phyloP scores from a whole-genome alignment of 2,113 vertebrate genomes.

The Clarias batrachus region DNA sequence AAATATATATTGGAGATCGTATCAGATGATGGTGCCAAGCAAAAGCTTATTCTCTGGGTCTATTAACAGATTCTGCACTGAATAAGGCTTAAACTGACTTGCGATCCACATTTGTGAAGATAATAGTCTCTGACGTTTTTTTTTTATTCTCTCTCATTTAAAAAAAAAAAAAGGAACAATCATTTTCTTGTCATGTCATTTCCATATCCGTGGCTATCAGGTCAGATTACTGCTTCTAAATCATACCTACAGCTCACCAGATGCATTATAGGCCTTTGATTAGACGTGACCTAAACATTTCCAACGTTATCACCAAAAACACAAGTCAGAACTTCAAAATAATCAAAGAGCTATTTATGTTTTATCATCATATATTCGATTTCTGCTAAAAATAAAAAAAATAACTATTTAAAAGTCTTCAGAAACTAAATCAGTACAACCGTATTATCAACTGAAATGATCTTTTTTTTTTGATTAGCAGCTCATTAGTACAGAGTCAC shows the following conservation, averaged over 20 bases:
- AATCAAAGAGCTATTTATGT: not conserved
- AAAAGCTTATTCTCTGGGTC: not conserved
- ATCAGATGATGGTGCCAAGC: not conserved
- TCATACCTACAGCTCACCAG: not conserved
- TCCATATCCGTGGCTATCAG: not conserved
- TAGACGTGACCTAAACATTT: not conserved
- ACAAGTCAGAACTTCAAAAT: not conserved
- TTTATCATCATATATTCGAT: not conserved
- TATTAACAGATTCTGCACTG: not conserved
- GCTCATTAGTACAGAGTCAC: slow-evolving; percentile 42
- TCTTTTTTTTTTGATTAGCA: slow-evolving; percentile 25
- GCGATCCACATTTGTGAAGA: too few relatives aligned
- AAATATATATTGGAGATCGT: not conserved
- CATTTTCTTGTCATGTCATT: not conserved
- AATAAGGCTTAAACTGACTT: not conserved
- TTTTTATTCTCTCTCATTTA: too few relatives aligned
- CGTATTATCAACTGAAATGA: not conserved
- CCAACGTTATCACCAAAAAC: not conserved
- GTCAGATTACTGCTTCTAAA: not conserved
- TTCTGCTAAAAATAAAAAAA: not conserved
- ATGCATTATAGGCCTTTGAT: not conserved
- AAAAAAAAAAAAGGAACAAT: too few relatives aligned
- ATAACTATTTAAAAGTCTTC: not conserved
- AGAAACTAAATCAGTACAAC: not conserved
- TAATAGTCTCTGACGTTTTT: too few relatives aligned